phyloP scores from a whole-genome alignment of 1,140 invertebrate genomes.

The Drosophila bipectinata region DNA sequence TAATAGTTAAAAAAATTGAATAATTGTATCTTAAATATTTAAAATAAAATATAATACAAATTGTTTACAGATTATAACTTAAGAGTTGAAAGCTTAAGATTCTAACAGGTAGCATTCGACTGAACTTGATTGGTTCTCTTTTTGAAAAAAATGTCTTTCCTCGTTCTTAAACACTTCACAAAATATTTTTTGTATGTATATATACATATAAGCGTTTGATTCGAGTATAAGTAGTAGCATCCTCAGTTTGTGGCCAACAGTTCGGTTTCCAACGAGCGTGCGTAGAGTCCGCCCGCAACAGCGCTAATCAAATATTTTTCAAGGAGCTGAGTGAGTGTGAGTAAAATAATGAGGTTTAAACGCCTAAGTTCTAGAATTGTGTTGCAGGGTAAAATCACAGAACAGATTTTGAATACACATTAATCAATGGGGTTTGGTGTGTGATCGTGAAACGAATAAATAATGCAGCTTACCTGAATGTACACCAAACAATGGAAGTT shows the following conservation, averaged over 20 bases:
- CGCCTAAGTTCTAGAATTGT: conserved; percentile 44
- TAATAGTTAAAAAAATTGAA: no score
- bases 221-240: conserved; percentile 71
- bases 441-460: conserved; percentile 6
- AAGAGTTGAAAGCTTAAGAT: no score
- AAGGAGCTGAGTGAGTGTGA: conserved; percentile 50
- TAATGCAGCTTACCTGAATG: neutral
- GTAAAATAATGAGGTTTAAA: conserved; percentile 27
- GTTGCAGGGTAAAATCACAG: conserved; percentile 38
- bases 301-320: conserved; percentile 20
- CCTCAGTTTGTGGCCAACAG: conserved; percentile 60
- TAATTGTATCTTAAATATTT: no score
- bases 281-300: conserved; percentile 36
- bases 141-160: no score
- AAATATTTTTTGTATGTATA: neutral
- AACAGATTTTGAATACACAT: conserved; percentile 16
- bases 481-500: neutral
- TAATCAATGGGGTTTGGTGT: neutral
- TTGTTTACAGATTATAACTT: no score
- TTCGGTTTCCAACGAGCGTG: conserved; percentile 62
- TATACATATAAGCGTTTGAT: neutral
- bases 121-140: no score
- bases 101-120: no score
- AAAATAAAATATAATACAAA: no score
- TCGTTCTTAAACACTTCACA: no score